Conservation (phyloP, 1,140 invertebrate species). For the Odontomachus brunneus region DNA sequence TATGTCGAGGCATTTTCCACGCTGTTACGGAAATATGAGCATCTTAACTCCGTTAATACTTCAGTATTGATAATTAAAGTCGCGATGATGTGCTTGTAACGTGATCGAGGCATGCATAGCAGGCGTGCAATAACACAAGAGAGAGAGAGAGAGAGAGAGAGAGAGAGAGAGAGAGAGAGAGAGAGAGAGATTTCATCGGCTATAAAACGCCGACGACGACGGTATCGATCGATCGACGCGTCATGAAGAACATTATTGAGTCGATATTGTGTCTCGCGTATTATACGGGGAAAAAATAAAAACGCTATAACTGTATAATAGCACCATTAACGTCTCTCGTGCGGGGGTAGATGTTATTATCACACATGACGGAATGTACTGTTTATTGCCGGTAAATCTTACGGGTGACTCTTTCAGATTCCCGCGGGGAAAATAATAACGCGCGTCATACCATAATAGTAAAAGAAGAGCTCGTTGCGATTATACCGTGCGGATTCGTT, state of each 20-base stretch:
- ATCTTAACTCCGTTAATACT: slow-evolving; percentile 13
- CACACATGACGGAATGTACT: slow-evolving; percentile 22
- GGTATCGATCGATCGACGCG: slow-evolving; percentile 17
- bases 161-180: no score
- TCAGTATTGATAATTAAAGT: slow-evolving; percentile 17
- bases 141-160: no score
- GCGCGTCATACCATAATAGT: slow-evolving; percentile 31
- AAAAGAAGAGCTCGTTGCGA: not conserved
- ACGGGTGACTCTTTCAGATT: not conserved
- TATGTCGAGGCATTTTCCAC: not conserved
- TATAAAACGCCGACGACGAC: not conserved
- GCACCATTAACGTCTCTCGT: slow-evolving; percentile 6
- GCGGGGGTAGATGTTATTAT: slow-evolving; percentile 11
- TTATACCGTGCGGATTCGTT: not conserved
- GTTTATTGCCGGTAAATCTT: slow-evolving; percentile 46
- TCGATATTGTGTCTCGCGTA: slow-evolving; percentile 25
- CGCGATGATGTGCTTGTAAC: not conserved
- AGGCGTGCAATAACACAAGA: slow-evolving; percentile 4
- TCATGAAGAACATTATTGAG: slow-evolving; percentile 10
- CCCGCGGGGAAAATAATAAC: slow-evolving; percentile 39
- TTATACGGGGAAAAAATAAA: slow-evolving; percentile 3
- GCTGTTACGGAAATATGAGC: not conserved
- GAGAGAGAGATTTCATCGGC: not conserved
- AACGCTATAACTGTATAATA: slow-evolving; percentile 24
- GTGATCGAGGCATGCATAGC: not conserved